Conservation (phyloP, 2,797 vertebrate species). For the Rhinogobio ventralis region DNA sequence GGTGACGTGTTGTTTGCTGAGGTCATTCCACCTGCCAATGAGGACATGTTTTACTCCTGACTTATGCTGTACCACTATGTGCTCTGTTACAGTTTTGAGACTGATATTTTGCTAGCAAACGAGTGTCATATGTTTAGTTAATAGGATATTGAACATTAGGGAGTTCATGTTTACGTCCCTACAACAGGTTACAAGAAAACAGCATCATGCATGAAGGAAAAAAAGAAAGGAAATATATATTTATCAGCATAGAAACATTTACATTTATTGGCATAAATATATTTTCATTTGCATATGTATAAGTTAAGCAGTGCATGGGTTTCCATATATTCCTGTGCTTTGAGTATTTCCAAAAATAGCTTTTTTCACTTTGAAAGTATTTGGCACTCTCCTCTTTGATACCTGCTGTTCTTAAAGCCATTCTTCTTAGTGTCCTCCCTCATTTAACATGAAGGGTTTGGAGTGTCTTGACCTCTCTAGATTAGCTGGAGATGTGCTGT, state of each 20-base stretch:
- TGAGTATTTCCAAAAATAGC: not conserved
- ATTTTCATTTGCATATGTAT: not conserved
- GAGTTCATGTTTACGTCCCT: not conserved
- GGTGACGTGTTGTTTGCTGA: slow-evolving; percentile 26
- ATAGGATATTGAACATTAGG: not conserved
- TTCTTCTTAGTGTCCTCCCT: slow-evolving; percentile 44
- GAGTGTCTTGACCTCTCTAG: slow-evolving; percentile 18
- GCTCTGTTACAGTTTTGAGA: not conserved
- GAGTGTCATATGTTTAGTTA: not conserved
- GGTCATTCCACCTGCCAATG: slow-evolving; percentile 32
- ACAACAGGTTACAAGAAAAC: not conserved
- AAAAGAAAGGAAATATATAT: not conserved
- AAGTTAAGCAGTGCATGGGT: not conserved
- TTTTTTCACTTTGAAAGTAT: not conserved
- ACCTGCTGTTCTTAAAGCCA: slow-evolving; percentile 36
- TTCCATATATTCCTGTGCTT: not conserved
- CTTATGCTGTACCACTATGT: not conserved
- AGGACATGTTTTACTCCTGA: slow-evolving; percentile 22
- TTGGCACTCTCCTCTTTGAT: not conserved
- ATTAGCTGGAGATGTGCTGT: slow-evolving; percentile 27
- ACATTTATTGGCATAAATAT: not conserved
- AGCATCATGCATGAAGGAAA: not conserved
- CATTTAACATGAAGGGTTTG: slow-evolving; percentile 38
- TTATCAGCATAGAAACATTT: not conserved
- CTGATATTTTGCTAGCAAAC: not conserved